Conservation (phyloP, 2,888 invertebrate genomes). For the Pediacus dermestoides region DNA sequence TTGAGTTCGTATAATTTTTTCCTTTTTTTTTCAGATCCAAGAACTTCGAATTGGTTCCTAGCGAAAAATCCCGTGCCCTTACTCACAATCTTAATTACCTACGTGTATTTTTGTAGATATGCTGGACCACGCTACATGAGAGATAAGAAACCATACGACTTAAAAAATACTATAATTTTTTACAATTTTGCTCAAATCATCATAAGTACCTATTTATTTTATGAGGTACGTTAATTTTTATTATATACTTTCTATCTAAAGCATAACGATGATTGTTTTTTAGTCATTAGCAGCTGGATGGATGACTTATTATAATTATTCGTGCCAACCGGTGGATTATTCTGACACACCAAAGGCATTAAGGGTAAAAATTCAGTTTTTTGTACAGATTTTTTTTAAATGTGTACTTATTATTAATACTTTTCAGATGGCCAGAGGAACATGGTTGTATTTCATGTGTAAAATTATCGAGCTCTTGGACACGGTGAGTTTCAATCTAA, state of each 20-base stretch:
- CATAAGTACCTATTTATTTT: constrained; percentile 33
- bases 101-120: constrained; percentile 56
- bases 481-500: constrained; percentile 57
- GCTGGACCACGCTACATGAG: constrained; percentile 66
- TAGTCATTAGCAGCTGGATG: constrained; percentile 45
- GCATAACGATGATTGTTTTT: constrained; percentile 16
- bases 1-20: constrained; percentile 1
- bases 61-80: constrained; percentile 52
- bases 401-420: not conserved
- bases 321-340: constrained; percentile 72
- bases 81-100: constrained; percentile 51
- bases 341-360: constrained; percentile 59
- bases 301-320: constrained; percentile 61
- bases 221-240: constrained; percentile 34
- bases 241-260: constrained; percentile 59
- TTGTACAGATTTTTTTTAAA: constrained; percentile 1
- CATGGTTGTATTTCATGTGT: constrained; percentile 57
- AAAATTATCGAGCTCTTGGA: constrained; percentile 73
- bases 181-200: constrained; percentile 66
- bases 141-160: constrained; percentile 58
- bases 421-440: constrained; percentile 1
- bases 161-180: constrained; percentile 55
- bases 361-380: constrained; percentile 43
- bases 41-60: constrained; percentile 55
- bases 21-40: constrained; percentile 53